Conservation (phyloP, 2,888 invertebrate genomes). For the Xanthorhoe spadicearia region DNA sequence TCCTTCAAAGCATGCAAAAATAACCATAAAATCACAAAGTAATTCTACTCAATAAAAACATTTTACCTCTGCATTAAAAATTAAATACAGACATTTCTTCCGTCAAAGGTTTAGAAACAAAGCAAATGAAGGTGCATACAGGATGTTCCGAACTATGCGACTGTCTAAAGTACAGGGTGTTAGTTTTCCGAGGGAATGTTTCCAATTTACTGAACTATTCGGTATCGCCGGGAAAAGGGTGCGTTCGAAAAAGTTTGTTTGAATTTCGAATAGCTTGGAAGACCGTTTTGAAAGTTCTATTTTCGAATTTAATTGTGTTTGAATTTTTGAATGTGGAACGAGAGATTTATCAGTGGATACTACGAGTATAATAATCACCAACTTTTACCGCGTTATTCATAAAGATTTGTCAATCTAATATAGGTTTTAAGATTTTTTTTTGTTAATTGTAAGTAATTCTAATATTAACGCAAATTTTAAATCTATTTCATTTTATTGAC, state of each 20-base stretch:
- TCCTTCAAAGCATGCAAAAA: too few species aligned
- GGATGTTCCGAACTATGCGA: slow-evolving; percentile 42
- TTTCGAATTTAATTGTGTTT: slow-evolving; percentile 13
- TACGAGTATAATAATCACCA: too few species aligned
- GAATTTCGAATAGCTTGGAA: slow-evolving; percentile 30
- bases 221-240: slow-evolving; percentile 29
- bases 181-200: slow-evolving; percentile 47
- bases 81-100: slow-evolving; percentile 9
- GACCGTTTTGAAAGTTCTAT: slow-evolving; percentile 14
- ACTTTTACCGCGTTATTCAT: too few species aligned
- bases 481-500: too few species aligned
- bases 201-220: slow-evolving; percentile 47
- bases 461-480: too few species aligned
- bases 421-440: too few species aligned
- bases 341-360: not conserved
- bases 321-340: slow-evolving; percentile 10
- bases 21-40: not conserved
- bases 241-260: slow-evolving; percentile 35
- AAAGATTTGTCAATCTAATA: too few species aligned
- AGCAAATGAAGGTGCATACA: slow-evolving; percentile 47
- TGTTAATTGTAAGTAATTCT: too few species aligned
- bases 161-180: slow-evolving; percentile 38
- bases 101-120: slow-evolving; percentile 39
- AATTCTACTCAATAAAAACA: not conserved
- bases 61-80: not conserved